phyloP scores from a whole-genome alignment of 2,797 vertebrate species.

The Lagorchestes hirsutus region DNA sequence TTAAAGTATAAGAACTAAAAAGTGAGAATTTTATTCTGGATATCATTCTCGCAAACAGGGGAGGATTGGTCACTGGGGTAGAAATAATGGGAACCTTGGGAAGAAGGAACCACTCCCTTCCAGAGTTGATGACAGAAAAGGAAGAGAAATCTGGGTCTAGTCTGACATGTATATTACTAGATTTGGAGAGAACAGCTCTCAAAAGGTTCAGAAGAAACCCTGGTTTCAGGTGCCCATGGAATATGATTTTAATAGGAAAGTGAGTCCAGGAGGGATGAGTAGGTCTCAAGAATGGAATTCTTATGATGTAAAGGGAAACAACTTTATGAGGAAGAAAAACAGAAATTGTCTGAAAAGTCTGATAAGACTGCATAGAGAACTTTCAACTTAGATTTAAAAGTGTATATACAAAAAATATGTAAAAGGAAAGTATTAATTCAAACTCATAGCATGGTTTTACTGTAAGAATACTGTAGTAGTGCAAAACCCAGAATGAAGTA shows the following conservation, averaged over 20 bases:
- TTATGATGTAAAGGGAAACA: neutral
- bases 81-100: neutral
- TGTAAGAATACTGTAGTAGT: neutral
- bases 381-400: neutral
- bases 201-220: neutral
- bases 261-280: neutral
- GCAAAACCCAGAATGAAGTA: neutral
- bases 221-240: neutral
- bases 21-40: neutral
- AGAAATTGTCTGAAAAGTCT: neutral
- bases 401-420: neutral
- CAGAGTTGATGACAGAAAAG: neutral
- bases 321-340: neutral
- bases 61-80: neutral
- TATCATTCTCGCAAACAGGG: neutral
- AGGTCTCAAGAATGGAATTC: neutral
- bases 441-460: neutral
- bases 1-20: neutral
- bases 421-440: neutral
- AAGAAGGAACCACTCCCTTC: neutral
- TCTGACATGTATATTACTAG: neutral
- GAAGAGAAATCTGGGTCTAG: neutral
- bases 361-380: neutral
- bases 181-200: neutral
- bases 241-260: neutral